These are phyloP conservation scores for Hypotaenidia okinawae DNA, from an alignment of 2,797 vertebrate genomes.

Conservation along the genomic window DNA sequence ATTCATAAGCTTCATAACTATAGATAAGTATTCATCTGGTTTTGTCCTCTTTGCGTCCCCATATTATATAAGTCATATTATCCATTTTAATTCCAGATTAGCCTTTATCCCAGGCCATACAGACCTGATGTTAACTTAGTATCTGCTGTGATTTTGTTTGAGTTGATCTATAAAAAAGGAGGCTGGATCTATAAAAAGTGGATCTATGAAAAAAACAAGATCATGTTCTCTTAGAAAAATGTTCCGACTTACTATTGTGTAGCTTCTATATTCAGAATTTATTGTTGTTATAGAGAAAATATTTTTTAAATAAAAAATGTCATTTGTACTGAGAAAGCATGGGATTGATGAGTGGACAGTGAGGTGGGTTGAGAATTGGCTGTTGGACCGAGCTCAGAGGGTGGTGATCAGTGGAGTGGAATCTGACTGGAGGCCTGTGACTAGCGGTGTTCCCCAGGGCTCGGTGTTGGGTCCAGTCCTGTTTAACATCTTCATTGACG, in stretches of 20 bases:
- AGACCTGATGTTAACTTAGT: background rate
- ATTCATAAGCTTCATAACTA: background rate
- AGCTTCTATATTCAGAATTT: background rate
- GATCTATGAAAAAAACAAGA: too few relatives aligned
- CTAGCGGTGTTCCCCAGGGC: too few relatives aligned
- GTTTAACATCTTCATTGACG: too few relatives aligned
- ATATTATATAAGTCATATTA: background rate
- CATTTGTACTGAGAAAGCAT: too few relatives aligned
- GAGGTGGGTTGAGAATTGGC: too few relatives aligned
- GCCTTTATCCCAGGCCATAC: background rate
- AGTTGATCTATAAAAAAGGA: background rate
- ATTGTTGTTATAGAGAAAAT: background rate
- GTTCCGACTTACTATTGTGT: background rate
- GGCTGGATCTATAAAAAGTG: too few relatives aligned
- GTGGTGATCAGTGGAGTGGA: too few relatives aligned
- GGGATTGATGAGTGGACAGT: too few relatives aligned
- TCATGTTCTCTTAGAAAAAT: background rate
- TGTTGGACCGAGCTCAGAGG: too few relatives aligned
- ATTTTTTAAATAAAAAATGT: background rate
- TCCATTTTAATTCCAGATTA: slow-evolving; percentile 26
- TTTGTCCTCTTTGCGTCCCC: background rate
- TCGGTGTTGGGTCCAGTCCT: too few relatives aligned
- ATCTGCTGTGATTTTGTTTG: background rate
- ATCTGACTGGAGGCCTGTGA: too few relatives aligned
- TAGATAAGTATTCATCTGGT: background rate